Evolutionary conservation across 2,888 invertebrate species (phyloP), one percentile per base, ranked within the genome.

Genomic region (Mythimna pallens): DNA sequence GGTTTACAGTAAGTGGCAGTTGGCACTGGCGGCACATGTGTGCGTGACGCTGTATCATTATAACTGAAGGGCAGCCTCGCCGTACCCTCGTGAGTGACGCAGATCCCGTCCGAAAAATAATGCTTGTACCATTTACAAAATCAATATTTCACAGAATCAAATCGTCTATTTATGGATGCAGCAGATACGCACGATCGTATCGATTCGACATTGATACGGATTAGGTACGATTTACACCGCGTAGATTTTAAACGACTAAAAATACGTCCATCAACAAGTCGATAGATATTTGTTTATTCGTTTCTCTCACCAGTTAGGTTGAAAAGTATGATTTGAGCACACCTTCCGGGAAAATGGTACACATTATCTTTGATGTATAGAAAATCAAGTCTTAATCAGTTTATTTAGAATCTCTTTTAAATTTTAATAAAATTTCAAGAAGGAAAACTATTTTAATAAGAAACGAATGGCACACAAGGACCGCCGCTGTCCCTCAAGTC

Each of bases 21-120:
- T 65, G 69, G 73, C 77, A 64, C 66, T 57, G 52, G 36, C 59
- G 63, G 62, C 57, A 69, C 72, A 70, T 78, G 74, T 85, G 81
- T 90, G 90, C 90, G 90, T 92, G 92, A 88, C 87, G 80, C 78
- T 71, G 76, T 82, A 73, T 87, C 89, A 88, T 93, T 92, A 90
- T 85, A 87, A 79, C 79, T 80, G 88, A 91, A 91, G 90, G 91
- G 88, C 89, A 86, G 83, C 82, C 76, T 80, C 81, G 82, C 84
- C 86, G 81, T 86, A 88, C 85, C 89, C 85, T 81, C 82, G 80
- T 79, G 74, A 67, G 77, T 92, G 91, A 93, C 92, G 92, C 83
- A 91, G 87, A 91, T 86, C 82, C 85, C 78, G 77, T 73, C 77
- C 81, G 59, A 81, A 85, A 81, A 78, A 81, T 71, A 70, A 75